Base-by-base conservation (phyloP, 2,888 invertebrate species). In the Volucella bombylans region DNA sequence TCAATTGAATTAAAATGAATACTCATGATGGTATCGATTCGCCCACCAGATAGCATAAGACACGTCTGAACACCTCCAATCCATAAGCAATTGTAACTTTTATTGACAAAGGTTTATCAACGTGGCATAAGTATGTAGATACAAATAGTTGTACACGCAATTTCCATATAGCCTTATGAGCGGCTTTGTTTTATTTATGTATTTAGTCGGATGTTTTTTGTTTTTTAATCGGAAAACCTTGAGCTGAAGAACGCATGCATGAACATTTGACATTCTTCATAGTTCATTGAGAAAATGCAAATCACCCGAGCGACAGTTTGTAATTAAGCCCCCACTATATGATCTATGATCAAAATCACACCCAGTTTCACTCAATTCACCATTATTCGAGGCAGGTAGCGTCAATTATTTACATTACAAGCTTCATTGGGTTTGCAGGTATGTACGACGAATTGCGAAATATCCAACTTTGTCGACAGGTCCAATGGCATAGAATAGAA, bases 231-330 rank as follows among this genome's bases (percentile, higher is more conserved):
- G 14, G 45, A 15, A 50, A 14, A 38, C 76, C 61, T 76, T 76
- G 68, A 72, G 39, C 54, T 38, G 52, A 72, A 45, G 62, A 64
- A 73, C 64, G 45, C 64, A 47, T 68, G 45, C 52, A 61, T 68
- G 45, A 45, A 43, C n/a, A 62, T 49, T 67, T 82, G 71, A 72
- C 72, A 82, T 82, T 82, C 72, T 72, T 78, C 62, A 68, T 73
- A 45, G 77, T 77, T 82, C 81, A 82, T 82, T 82, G 81, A 72
- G 55, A 80, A 80, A 49, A 72, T 77, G 78, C 72, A 61, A 82
- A 68, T 67, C 61, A 67, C 8, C 41, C 61, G 45, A 73, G 38
- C 82, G 55, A 62, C 61, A 71, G 54, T 43, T 31, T 39, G 61
- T 18, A 77, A 55, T 72, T 72, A 72, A 72, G 52, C 18, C 23